Conservation (phyloP, 2,113 vertebrate genomes). For the Holacanthus passer region DNA sequence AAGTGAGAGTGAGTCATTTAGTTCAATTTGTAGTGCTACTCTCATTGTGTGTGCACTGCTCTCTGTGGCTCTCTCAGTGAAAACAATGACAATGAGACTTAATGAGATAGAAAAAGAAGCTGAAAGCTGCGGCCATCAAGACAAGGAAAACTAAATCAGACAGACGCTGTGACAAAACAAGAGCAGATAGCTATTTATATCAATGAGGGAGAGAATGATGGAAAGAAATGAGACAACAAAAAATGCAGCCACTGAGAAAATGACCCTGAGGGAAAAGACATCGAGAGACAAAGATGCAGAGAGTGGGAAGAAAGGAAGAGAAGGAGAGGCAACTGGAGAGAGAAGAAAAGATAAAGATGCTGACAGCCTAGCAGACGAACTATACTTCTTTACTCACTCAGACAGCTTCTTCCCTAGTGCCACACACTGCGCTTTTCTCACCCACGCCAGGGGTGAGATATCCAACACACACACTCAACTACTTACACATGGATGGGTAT, state of each 20-base stretch:
- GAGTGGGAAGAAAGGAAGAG: slow-evolving; percentile 12
- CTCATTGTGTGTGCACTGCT: neutral
- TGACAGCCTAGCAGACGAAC: slow-evolving; percentile 35
- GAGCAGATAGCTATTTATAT: slow-evolving; percentile 48
- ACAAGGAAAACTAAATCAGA: slow-evolving; percentile 6
- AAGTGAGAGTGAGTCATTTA: slow-evolving; percentile 5
- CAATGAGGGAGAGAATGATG: slow-evolving; percentile 11
- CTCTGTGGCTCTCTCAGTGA: neutral
- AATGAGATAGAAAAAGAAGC: slow-evolving; percentile 35
- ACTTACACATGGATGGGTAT: neutral
- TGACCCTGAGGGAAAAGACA: neutral
- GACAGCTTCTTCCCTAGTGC: slow-evolving; percentile 23
- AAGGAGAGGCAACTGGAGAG: slow-evolving; percentile 15
- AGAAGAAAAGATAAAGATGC: slow-evolving; percentile 8
- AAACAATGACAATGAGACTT: slow-evolving; percentile 16
- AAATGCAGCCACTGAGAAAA: slow-evolving; percentile 14
- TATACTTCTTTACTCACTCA: slow-evolving; percentile 19
- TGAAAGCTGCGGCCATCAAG: slow-evolving; percentile 4
- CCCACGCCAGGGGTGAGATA: slow-evolving; percentile 19
- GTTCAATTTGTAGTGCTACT: slow-evolving; percentile 12
- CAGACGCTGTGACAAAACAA: slow-evolving; percentile 11
- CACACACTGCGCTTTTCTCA: slow-evolving; percentile 22
- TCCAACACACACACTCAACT: slow-evolving; percentile 13
- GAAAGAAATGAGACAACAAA: slow-evolving; percentile 16
- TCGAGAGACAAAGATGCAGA: slow-evolving; percentile 6